Base-by-base conservation (phyloP, 1,140 invertebrate genomes). In the Druon quercuslanigerum region DNA sequence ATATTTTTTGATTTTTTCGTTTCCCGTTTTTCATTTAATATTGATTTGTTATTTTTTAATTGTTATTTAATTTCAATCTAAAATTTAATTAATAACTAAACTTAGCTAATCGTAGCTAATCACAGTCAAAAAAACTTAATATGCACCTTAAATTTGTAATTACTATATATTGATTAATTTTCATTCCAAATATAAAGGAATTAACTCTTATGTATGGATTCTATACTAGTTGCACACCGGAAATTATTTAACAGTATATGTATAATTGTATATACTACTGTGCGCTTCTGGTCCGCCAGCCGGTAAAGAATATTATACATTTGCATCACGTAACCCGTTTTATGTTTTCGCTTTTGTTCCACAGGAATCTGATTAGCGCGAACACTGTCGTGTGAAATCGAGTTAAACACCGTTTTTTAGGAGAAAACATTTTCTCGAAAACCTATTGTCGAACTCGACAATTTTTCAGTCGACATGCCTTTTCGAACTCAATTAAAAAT, bases 321-420 rank as follows among this genome's bases (percentile, higher is more conserved):
- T 87, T 84, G 83, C 82, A 84, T 87, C 87, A 88, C 86, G 87
- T 88, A 88, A 87, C 83, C 81, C 87, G 85, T 88, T 88, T 88
- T 87, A 88, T 82, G 86, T 84, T 81, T 81, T 77, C 79, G 86
- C 87, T 88, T 88, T 88, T 88, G 87, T 88, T 86, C 84, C 74
- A 80, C 73, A 79, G 80, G 86, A 87, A 87, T 88, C 84, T 88
- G 87, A 88, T 88, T 88, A 88, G 76, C 83, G 82, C 80, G 82
- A 84, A 79, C 84, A 80, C 83, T 87, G 87, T 87, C 84, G 82
- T 79, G 77, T 82, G 56, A 79, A 84, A 87, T 87, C 78, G 84
- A 86, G 85, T 87, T 87, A 87, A 87, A 80, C 72, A 74, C 78
- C 84, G 84, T 87, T 87, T 86, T 85, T 81, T 79, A 71, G 78